phyloP scores from a whole-genome alignment of 2,888 invertebrate genomes.

The Trichopoda pennipes region DNA sequence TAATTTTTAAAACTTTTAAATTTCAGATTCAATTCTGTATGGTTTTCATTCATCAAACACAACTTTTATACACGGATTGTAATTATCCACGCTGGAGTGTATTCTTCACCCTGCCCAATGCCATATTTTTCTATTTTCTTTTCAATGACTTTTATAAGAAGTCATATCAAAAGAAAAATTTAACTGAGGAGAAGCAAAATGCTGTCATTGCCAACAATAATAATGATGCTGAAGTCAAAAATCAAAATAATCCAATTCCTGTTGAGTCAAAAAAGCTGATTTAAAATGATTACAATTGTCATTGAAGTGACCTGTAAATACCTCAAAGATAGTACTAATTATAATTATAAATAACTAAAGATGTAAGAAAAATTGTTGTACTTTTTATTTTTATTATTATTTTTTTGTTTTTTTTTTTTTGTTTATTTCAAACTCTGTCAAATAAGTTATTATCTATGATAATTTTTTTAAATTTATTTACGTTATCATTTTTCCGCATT shows the following conservation, averaged over 20 bases:
- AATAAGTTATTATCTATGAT: no score
- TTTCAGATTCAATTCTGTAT: slow-evolving; percentile 92
- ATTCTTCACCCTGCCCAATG: slow-evolving; percentile 92
- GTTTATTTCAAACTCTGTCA: no score
- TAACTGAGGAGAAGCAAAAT: slow-evolving; percentile 34
- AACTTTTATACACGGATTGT: slow-evolving; percentile 92
- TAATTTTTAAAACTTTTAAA: neutral
- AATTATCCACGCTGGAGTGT: slow-evolving; percentile 92
- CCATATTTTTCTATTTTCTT: slow-evolving; percentile 94
- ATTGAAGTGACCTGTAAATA: slow-evolving; percentile 52
- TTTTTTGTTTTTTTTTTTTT: no score
- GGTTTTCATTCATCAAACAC: slow-evolving; percentile 92
- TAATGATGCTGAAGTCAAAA: slow-evolving; percentile 74
- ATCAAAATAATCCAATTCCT: slow-evolving; percentile 70
- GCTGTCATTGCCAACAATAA: slow-evolving; percentile 71
- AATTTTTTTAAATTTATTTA: no score
- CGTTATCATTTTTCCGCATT: no score
- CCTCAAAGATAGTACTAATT: slow-evolving; percentile 45
- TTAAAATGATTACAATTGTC: slow-evolving; percentile 25
- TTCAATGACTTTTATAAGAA: slow-evolving; percentile 95
- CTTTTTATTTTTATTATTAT: no score
- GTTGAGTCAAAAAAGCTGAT: slow-evolving; percentile 40
- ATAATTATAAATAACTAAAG: no score
- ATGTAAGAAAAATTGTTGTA: no score
- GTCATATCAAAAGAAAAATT: slow-evolving; percentile 83